These are phyloP conservation scores for Harpagifer antarcticus DNA, from an alignment of 2,797 vertebrate genomes.

Conservation along the genomic window DNA sequence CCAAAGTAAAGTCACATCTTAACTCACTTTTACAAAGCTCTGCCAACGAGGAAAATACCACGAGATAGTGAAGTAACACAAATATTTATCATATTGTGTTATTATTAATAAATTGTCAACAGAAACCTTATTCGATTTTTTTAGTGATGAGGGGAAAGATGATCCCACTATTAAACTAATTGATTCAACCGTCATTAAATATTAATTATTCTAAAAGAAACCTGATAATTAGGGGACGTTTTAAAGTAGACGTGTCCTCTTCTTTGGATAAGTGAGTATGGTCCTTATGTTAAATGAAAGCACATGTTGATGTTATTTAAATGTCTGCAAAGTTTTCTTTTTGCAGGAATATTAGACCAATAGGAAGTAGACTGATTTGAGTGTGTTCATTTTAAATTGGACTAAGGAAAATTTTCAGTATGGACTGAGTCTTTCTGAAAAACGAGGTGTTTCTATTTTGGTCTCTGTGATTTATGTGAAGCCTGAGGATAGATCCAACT, in stretches of 20 bases:
- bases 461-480: slow-evolving; percentile 60
- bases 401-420: not conserved
- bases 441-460: slow-evolving; percentile 26
- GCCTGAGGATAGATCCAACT: slow-evolving; percentile 29
- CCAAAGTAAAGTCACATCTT: slow-evolving; percentile 60
- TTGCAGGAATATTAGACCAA: not conserved
- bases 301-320: slow-evolving; percentile 6
- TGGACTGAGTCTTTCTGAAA: slow-evolving; percentile 18
- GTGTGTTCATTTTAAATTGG: not conserved
- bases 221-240: slow-evolving; percentile 35
- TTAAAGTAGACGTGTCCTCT: not conserved
- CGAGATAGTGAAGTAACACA: not conserved
- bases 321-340: not conserved
- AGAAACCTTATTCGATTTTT: slow-evolving; percentile 29
- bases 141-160: slow-evolving; percentile 31
- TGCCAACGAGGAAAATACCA: slow-evolving; percentile 37
- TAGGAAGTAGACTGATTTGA: no score
- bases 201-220: slow-evolving; percentile 49
- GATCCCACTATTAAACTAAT: slow-evolving; percentile 44
- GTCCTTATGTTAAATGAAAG: not conserved
- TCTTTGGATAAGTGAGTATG: not conserved
- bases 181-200: slow-evolving; percentile 49
- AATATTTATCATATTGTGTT: slow-evolving; percentile 6
- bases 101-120: slow-evolving; percentile 17
- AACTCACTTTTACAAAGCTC: slow-evolving; percentile 58